These are phyloP conservation scores for Clarias fuscus DNA, from an alignment of 2,797 vertebrate species.

Conservation along the genomic window DNA sequence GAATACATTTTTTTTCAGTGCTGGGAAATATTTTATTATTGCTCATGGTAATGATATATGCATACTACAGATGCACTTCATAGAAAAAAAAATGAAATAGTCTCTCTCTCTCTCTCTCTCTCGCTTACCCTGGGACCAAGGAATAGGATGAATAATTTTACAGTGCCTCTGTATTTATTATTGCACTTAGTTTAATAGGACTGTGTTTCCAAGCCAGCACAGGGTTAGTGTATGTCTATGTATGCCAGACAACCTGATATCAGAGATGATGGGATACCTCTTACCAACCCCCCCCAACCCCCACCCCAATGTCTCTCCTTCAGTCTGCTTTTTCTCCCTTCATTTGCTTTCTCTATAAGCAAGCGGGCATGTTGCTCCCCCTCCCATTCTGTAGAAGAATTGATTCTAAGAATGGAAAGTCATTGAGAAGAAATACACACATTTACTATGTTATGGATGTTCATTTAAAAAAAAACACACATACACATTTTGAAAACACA, in stretches of 20 bases:
- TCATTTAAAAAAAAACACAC: not conserved
- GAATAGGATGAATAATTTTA: slow-evolving; percentile 62
- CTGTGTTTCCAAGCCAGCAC: slow-evolving; percentile 44
- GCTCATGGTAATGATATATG: not conserved
- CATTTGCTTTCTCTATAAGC: slow-evolving; percentile 18
- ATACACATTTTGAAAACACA: slow-evolving; percentile 16
- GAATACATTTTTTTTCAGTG: not conserved
- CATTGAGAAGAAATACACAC: slow-evolving; percentile 51
- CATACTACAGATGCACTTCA: not conserved
- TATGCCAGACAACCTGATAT: slow-evolving; percentile 24
- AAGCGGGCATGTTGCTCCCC: not conserved
- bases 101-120: not conserved
- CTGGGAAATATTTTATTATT: not conserved
- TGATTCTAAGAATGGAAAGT: slow-evolving; percentile 56
- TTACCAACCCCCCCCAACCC: slow-evolving; percentile 13
- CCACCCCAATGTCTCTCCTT: not conserved
- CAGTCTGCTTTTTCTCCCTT: not conserved
- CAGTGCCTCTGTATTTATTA: slow-evolving; percentile 63
- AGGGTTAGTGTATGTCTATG: slow-evolving; percentile 20
- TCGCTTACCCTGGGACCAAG: not conserved
- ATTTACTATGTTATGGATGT: not conserved
- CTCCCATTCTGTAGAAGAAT: slow-evolving; percentile 45
- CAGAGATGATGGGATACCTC: slow-evolving; percentile 50
- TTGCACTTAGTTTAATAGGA: slow-evolving; percentile 70
- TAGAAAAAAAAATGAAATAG: not conserved